phyloP scores from a whole-genome alignment of 2,113 vertebrate species.

The Muntiacus muntjak region DNA sequence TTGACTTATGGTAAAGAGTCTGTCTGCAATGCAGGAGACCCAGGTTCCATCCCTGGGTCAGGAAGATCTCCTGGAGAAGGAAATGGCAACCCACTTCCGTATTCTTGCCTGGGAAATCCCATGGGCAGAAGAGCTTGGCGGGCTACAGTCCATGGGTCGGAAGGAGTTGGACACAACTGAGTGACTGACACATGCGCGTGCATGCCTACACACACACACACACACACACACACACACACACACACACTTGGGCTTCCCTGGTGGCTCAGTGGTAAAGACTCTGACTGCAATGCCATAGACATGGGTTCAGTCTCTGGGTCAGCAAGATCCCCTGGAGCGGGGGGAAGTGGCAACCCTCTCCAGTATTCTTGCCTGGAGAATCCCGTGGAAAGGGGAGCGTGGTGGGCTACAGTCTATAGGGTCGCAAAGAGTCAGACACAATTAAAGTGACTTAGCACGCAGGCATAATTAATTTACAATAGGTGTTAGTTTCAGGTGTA shows the following conservation, averaged over 20 bases:
- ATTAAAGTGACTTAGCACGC: not conserved
- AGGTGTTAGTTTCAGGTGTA: not conserved
- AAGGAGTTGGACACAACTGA: not conserved
- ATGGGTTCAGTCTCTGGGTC: not conserved
- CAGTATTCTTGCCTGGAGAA: not conserved
- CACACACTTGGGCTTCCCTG: not conserved
- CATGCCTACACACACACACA: too few relatives aligned
- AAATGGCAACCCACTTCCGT: not conserved
- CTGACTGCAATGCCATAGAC: not conserved
- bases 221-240: not conserved
- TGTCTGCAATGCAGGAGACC: not conserved
- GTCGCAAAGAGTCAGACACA: not conserved
- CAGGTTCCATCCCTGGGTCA: not conserved
- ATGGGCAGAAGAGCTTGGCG: not conserved
- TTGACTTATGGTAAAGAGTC: not conserved
- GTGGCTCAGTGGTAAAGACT: not conserved
- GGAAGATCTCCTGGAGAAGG: not conserved
- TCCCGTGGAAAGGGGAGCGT: not conserved
- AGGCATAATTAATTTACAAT: not conserved
- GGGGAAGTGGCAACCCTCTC: not conserved
- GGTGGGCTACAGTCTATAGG: not conserved
- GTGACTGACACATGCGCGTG: rapidly evolving
- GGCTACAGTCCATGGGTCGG: not conserved
- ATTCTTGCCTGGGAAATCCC: not conserved
- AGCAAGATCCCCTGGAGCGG: not conserved